A percentile compares a stretch with the other conserved stretches of the same genome.
These are phyloP conservation scores for Cryptosula pallasiana DNA, from an alignment of 2,888 invertebrate species.

Conservation along the genomic window DNA sequence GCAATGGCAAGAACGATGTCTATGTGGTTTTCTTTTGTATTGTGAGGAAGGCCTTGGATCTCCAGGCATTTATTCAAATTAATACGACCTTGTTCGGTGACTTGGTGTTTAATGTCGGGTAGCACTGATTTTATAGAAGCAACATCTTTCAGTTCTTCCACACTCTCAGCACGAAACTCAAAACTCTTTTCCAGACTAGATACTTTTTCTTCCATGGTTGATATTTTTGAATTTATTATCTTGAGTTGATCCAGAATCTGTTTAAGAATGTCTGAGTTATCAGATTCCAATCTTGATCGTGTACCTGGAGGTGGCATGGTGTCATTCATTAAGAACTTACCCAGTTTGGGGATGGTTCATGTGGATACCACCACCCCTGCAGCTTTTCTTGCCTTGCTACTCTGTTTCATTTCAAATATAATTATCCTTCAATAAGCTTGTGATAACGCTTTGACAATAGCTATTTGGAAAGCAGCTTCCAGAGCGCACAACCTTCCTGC, in stretches of 20 bases:
- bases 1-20: not conserved
- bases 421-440: too few relatives aligned
- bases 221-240: not conserved
- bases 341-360: slow-evolving; percentile 16
- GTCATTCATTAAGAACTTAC: slow-evolving; percentile 4
- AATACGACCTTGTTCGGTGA: not conserved
- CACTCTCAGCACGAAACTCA: not conserved
- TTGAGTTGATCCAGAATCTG: not conserved
- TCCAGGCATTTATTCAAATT: not conserved
- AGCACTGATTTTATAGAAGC: not conserved
- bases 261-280: not conserved
- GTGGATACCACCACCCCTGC: not conserved
- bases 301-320: not conserved
- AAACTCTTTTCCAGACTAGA: not conserved
- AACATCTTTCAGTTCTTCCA: not conserved
- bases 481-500: not conserved
- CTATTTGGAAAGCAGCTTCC: not conserved
- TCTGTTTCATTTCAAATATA: not conserved
- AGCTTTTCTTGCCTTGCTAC: not conserved
- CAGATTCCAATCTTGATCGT: not conserved
- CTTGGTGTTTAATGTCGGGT: not conserved
- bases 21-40: not conserved
- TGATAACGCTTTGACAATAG: not conserved
- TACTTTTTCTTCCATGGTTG: not conserved
- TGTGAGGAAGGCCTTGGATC: slow-evolving; percentile 1